Percentiles rank a stretch among this genome's conserved stretches.
Conservation (phyloP, 2,888 invertebrate genomes). For the Eupithecia exiguata region DNA sequence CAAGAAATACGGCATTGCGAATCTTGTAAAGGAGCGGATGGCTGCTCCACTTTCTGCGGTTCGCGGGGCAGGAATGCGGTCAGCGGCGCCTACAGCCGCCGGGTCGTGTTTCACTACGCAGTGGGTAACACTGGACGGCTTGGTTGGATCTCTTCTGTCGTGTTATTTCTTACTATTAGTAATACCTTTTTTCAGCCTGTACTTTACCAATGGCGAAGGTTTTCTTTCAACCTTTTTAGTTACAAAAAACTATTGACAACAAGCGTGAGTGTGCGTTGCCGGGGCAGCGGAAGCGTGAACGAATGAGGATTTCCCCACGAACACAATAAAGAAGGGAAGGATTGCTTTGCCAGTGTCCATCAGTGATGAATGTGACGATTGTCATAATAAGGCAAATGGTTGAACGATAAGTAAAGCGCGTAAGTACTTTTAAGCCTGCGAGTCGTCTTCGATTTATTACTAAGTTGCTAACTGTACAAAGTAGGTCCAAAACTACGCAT, state of each 20-base stretch:
- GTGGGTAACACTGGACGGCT: constrained; percentile 6
- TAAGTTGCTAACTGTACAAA: neutral
- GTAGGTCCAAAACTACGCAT: constrained; percentile 23
- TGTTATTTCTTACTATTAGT: neutral
- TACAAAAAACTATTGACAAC: neutral
- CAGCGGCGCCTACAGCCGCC: constrained; percentile 63
- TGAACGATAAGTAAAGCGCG: neutral
- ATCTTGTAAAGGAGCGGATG: constrained; percentile 69
- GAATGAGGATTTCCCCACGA: neutral
- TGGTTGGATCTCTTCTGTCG: neutral
- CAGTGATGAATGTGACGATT: neutral
- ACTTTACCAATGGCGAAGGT: neutral
- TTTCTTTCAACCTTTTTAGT: neutral
- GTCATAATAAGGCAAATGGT: neutral
- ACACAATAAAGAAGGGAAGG: neutral
- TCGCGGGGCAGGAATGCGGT: constrained; percentile 75
- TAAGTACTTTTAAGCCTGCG: neutral
- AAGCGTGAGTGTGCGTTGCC: neutral
- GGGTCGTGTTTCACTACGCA: constrained; percentile 53
- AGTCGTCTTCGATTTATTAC: neutral
- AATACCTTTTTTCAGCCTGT: neutral
- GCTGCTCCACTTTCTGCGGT: constrained; percentile 70
- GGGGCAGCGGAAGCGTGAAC: neutral
- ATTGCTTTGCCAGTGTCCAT: neutral
- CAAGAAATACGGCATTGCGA: constrained; percentile 57